phyloP scores from a whole-genome alignment of 2,888 invertebrate species.

The Onchidella celtica region DNA sequence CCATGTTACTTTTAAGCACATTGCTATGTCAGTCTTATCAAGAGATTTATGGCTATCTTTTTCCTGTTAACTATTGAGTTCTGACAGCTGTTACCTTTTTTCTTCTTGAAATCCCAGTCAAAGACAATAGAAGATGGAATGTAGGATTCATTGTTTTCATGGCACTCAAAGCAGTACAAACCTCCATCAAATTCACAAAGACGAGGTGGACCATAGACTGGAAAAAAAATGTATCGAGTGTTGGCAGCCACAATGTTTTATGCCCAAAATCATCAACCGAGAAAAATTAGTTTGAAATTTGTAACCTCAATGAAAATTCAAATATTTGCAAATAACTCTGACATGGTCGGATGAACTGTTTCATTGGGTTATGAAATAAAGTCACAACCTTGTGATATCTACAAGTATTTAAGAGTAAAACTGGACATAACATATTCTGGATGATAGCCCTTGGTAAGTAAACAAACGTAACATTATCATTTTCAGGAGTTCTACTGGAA shows the following conservation, averaged over 20 bases:
- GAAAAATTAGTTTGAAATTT: background rate
- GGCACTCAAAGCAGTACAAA: constrained; percentile 94
- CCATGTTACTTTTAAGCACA: too few relatives aligned
- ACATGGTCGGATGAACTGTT: too few relatives aligned
- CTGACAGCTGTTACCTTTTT: constrained; percentile 70
- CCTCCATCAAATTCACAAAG: constrained; percentile 92
- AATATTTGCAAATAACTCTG: background rate
- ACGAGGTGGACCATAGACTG: constrained; percentile 82
- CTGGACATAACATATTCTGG: too few relatives aligned
- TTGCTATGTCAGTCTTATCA: too few relatives aligned
- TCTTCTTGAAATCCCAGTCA: constrained; percentile 92
- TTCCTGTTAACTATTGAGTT: too few relatives aligned
- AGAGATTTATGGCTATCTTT: too few relatives aligned
- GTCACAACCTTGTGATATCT: too few relatives aligned
- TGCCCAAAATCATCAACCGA: background rate
- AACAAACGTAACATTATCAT: too few relatives aligned
- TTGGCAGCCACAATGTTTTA: background rate
- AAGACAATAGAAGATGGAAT: constrained; percentile 94
- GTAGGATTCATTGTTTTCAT: constrained; percentile 88
- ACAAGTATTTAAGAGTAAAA: too few relatives aligned
- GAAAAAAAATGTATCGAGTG: background rate
- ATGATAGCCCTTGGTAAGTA: too few relatives aligned
- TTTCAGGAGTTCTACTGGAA: too few relatives aligned
- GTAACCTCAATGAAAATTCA: background rate
- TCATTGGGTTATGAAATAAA: too few relatives aligned